Base-by-base conservation (phyloP, 1,140 invertebrate genomes). In the Sminthurinus signatus region DNA sequence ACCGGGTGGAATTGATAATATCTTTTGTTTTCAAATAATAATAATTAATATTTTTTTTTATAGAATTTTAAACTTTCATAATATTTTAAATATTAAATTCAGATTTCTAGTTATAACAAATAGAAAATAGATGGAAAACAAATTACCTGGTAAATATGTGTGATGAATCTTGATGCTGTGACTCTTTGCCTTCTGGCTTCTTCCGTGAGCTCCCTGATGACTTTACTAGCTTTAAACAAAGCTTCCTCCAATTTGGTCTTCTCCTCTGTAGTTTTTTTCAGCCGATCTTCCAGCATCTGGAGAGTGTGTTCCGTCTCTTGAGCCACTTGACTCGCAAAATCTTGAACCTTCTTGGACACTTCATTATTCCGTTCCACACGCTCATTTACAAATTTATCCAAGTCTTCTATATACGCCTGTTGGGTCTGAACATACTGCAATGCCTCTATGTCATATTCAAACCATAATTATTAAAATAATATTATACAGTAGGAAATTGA, bases 221-320 rank as follows among this genome's bases (percentile, higher is more conserved):
- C 31, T 23, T 39, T 12, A 42, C 36, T 56, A 2, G 54, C 54
- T 36, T 28, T 25, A 3, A 39, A 3, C 28, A 56, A 42, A 2
- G 54, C 4, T 5, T 36, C 54, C 39, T 56, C 54, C 25, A 56
- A 12, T 39, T 32, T 39, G 10, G 19, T 31, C 32, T 56, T 56
- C 28, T 56, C 54, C 14, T 56, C 54, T 12, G 23, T 19, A 36
- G 54, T 42, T 17, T 56, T 56, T 23, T 42, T 56, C 29, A 56
- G 36, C 32, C 54, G 29, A 14, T 56, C 54, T 19, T 56, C 54
- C 36, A 52, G 27, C 23, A 52, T 31, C 25, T 56, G 27, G 5
- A 56, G 27, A n/a, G 54, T 56, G 36, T 56, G 29, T 42, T 56
- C 54, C 8, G 54, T 56, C 28, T 56, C 54, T 23, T 56, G 54